A percentile compares a stretch with the other conserved stretches of the same genome.
These are phyloP conservation scores for Sinella curviseta DNA, from an alignment of 1,140 invertebrate species.

Conservation along the genomic window DNA sequence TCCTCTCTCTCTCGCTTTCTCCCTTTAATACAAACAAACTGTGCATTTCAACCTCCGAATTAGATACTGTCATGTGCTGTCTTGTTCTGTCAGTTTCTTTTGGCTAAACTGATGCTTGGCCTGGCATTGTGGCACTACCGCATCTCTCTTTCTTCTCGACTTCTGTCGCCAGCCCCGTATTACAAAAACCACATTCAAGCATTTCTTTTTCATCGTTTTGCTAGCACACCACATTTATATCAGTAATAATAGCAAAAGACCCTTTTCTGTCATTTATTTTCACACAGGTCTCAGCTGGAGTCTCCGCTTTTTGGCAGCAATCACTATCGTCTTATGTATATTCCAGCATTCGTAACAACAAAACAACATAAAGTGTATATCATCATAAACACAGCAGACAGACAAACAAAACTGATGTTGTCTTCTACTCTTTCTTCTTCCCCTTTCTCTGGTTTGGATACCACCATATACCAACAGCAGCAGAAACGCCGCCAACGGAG, in stretches of 20 bases:
- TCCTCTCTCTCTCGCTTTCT: neutral
- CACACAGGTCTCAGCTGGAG: conserved; percentile 21
- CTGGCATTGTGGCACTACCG: neutral
- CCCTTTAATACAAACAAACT: neutral
- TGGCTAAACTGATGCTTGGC: conserved; percentile 1
- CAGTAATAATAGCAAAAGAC: neutral
- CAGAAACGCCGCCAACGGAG: neutral
- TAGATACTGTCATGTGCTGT: conserved; percentile 26
- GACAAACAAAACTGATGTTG: conserved; percentile 3
- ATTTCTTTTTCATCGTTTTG: neutral
- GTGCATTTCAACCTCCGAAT: neutral
- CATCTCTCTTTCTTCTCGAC: neutral
- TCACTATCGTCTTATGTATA: neutral
- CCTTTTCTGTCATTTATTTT: conserved; percentile 14
- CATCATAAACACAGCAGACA: conserved; percentile 5
- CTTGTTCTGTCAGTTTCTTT: conserved; percentile 15
- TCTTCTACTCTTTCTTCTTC: neutral
- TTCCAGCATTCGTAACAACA: neutral
- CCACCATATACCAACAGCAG: neutral
- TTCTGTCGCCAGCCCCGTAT: neutral
- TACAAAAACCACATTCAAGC: conserved; percentile 6
- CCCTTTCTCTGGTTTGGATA: neutral
- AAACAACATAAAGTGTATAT: conserved; percentile 4
- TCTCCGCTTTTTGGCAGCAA: conserved; percentile 5
- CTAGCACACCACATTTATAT: neutral